Evolutionary conservation across 2,797 vertebrate species (phyloP), one percentile per base, ranked within the genome.

Genomic region (Tympanoctomys barrerae): DNA sequence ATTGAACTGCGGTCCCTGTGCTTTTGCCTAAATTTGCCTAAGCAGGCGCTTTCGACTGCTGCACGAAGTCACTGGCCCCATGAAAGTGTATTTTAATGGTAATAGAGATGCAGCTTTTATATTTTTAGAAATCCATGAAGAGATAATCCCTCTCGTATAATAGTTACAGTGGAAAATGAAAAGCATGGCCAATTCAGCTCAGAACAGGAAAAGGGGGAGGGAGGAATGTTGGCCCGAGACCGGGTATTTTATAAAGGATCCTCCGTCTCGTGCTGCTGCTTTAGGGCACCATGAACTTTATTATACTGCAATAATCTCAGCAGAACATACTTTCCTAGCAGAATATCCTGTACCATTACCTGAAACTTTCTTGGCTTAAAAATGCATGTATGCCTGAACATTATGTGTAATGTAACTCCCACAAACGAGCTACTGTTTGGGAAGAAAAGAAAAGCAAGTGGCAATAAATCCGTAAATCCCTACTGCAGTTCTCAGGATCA

Each of bases 381-480:
- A 95, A 42, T 89, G 70, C 92, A 92, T 28, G 54, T 87, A 54
- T 8, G 62, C 64, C 86, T 89, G 62, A 89, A 87, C 49, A 75
- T 95, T 81, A 81, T 31, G 11, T 39, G 52, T 75, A 95, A 95
- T 22, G 13, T 66, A 92, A 89, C 92, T 92, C 71, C 77, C 89
- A 97, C 94, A 97, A 97, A 96, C 24, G 77, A 94, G 91, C 95
- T 96, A 88, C 94, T 96, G 92, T 97, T 94, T 82, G 14, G 33
- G 26, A 24, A 33, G 2, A 1, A 0, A 7, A 66, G n/a, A n/a
- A 71, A 61, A 49, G 89, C 80, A 87, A 93, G 57, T 68, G 54
- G 92, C 83, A 86, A 92, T 86, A 78, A 95, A 96, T 95, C 90
- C 91, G 77, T 62, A 96, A 96, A 89, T 91, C 87, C 19, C 49